Evolutionary conservation across 2,888 invertebrate genomes (phyloP).

Genomic region (Lepeophtheirus nordmannii): DNA sequence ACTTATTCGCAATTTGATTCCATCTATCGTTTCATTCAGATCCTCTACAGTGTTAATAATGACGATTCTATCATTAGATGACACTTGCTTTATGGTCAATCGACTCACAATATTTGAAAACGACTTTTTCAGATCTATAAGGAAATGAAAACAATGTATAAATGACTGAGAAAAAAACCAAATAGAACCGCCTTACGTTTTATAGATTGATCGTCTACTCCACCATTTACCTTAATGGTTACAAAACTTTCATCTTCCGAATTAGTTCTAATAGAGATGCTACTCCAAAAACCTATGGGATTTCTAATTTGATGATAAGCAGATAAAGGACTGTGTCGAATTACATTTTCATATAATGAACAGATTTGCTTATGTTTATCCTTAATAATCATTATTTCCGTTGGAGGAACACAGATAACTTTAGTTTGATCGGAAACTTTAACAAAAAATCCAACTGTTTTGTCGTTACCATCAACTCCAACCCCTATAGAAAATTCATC

Average conservation of each 20-base stretch:
- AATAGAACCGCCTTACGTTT: not conserved
- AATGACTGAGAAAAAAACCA: too few species aligned
- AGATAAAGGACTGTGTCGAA: not conserved
- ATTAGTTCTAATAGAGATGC: not conserved
- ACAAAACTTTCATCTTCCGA: not conserved
- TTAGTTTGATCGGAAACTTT: not conserved
- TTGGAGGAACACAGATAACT: not conserved
- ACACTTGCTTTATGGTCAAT: not conserved
- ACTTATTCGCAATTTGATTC: not conserved
- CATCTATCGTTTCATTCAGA: not conserved
- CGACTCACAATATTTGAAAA: too few species aligned
- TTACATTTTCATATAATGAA: not conserved
- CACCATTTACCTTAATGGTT: not conserved
- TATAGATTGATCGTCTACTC: not conserved
- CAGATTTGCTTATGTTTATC: not conserved
- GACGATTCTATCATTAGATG: not conserved
- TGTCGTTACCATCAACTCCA: not conserved
- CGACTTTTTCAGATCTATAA: too few species aligned
- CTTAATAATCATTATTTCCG: not conserved
- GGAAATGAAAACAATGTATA: too few species aligned
- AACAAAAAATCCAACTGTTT: conserved; percentile 8
- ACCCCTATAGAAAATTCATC: conserved; percentile 2
- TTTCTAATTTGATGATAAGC: not conserved
- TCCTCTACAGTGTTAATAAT: not conserved
- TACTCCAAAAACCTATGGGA: not conserved